phyloP scores from a whole-genome alignment of 2,113 vertebrate species.

The Takifugu bimaculatus region DNA sequence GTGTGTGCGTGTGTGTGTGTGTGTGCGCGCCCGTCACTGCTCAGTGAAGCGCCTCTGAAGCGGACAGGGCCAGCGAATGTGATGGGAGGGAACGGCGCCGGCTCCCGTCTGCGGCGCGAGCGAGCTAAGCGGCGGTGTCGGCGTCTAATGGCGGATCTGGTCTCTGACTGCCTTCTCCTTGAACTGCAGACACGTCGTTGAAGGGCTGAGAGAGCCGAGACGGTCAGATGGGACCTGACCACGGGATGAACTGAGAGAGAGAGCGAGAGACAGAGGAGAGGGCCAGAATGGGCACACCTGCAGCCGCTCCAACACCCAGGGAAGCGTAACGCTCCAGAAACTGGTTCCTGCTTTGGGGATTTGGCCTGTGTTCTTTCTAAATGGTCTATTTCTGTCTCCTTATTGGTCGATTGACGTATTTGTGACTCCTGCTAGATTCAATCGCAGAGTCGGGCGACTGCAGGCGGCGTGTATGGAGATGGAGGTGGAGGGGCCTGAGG shows the following conservation, averaged over 20 bases:
- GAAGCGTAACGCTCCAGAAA: slow-evolving; percentile 5
- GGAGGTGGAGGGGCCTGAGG: slow-evolving; percentile 34
- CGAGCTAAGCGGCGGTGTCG: slow-evolving; percentile 41
- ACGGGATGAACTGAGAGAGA: slow-evolving; percentile 52
- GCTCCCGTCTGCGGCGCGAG: slow-evolving; percentile 15
- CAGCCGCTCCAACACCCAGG: slow-evolving; percentile 56
- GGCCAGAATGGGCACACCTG: slow-evolving; percentile 35
- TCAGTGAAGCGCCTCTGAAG: slow-evolving; percentile 49
- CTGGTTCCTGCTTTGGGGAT: neutral
- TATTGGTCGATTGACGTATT: too few species aligned
- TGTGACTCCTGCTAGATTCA: too few species aligned
- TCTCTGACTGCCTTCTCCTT: slow-evolving; percentile 79
- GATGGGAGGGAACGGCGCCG: slow-evolving; percentile 28
- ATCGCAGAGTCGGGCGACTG: slow-evolving; percentile 13
- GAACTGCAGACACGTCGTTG: slow-evolving; percentile 82
- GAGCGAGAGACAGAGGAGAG: slow-evolving; percentile 17
- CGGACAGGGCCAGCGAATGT: slow-evolving; percentile 47
- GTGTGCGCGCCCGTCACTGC: slow-evolving; percentile 7
- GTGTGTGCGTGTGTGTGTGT: slow-evolving; percentile 12
- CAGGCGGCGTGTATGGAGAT: slow-evolving; percentile 38
- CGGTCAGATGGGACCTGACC: slow-evolving; percentile 59
- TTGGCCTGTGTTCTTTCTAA: neutral
- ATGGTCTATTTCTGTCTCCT: neutral
- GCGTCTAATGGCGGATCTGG: slow-evolving; percentile 56
- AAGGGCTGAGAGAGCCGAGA: slow-evolving; percentile 75